Base-by-base conservation (phyloP, 30 jellyfish, hydroid and myxozoan genomes). In the Mastigias papua region DNA sequence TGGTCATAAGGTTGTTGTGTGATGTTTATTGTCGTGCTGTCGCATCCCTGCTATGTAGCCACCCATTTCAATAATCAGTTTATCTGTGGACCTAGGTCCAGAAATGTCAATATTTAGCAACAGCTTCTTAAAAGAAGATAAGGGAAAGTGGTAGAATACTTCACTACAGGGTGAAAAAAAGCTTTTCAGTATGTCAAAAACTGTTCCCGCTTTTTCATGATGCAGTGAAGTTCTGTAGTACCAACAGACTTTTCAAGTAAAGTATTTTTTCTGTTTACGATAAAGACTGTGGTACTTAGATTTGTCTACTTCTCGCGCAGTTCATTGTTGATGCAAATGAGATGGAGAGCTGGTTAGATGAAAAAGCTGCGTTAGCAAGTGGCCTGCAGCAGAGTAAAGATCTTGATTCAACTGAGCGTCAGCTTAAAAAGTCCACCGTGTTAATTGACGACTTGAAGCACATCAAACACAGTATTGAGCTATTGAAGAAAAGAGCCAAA, bases 301-400 rank as follows among this genome's bases (percentile, higher is more conserved):
- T 17, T 6, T 46, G 1, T 51, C 1, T 48, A 7, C 10, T 48
- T 21, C 8, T 68, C 63, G 57, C 27, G 27, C 32, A 91, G 93
- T 77, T 75, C 62, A 80, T 91, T 32, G 83, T 60, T 51, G 95
- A 91, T 46, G 95, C 92, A 21, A 89, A 42, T 46, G 97, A 82
- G 25, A 57, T 76, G 35, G 86, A 73, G 34, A 63, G 42, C 26
- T 91, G 96, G 97, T 63, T 91, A 21, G 95, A 76, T 54, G 95
- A 84, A 48, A 85, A 84, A 30, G 28, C 81, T 19, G 82, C 73
- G 25, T 35, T 48, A 1, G 80, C 73, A 0, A 48, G 82, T n/a
- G 83, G 89, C 28, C 51, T 67, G 77, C 89, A 91, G 33, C 73
- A 51, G 26, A 91, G 96, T 35, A 84, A 64, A 63, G 95, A 91